Evolutionary conservation across 2,113 vertebrate genomes (phyloP), one percentile per base, ranked within the genome.

Genomic region (Anser cygnoides): DNA sequence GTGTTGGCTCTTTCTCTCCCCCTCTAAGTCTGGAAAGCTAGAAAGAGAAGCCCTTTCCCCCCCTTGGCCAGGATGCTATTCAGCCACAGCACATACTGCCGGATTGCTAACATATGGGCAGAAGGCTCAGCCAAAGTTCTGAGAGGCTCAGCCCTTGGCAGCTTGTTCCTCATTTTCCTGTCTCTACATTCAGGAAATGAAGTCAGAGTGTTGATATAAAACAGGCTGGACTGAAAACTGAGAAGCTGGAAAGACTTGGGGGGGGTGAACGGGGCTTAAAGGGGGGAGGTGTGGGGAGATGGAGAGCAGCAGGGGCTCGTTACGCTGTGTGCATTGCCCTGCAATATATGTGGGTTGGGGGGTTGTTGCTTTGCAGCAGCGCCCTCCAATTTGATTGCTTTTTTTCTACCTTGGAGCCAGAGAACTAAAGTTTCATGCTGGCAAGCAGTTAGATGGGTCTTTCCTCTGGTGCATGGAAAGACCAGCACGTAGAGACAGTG

Each of bases 161-260:
- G 92, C 96, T 93, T 58, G 0, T 93, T 91, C 93, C 87, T 85
- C 87, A 37, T 92, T 96, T 97, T 95, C 90, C 95, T 92, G 96
- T 97, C 97, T 97, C 95, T 94, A 8, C 91, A 97, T 93, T 96
- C 98, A 97, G 97, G 98, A 98, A 98, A 98, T 98, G 98, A 98
- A 98, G 97, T 98, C 98, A 98, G 98, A 97, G 96, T 90, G 72
- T 96, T 98, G 97, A 97, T 97, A 97, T 97, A 97, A 93, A 96
- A 79, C 97, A 97, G 96, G 94, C 96, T 96, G 94, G 63, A 70
- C 55, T 95, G 96, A 95, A 97, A 97, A 74, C 80, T 44, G 95
- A 97, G 96, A 94, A 85, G 96, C 89, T 97, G 95, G 84, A 92
- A 84, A 46, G 92, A 18, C 61, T 67, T 18, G 76, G 81, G 17